These are phyloP conservation scores for Hydrolagus affinis DNA, from an alignment of 2,113 vertebrate genomes.

Conservation along the genomic window DNA sequence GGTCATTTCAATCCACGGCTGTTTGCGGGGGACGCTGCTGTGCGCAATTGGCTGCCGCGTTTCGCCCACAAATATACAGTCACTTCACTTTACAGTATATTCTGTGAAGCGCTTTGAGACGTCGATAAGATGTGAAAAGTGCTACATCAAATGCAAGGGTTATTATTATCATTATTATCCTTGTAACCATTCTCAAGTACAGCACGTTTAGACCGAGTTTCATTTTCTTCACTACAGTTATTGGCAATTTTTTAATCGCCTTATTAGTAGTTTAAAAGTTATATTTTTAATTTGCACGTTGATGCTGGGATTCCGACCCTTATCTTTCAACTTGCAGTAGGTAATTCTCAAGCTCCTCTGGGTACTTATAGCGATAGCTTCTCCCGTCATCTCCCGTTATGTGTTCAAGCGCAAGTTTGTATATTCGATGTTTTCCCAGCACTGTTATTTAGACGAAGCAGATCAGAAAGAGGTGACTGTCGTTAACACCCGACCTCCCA, in stretches of 20 bases:
- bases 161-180: too few species aligned
- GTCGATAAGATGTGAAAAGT: too few species aligned
- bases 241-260: neutral
- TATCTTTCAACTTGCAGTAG: neutral
- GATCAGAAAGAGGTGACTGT: neutral
- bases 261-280: neutral
- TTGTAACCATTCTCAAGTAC: neutral
- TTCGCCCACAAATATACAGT: too few species aligned
- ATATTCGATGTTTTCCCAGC: neutral
- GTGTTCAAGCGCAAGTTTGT: neutral
- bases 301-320: neutral
- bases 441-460: neutral
- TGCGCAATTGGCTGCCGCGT: too few species aligned
- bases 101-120: too few species aligned
- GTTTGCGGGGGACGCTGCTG: too few species aligned
- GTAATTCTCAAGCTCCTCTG: neutral
- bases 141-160: too few species aligned
- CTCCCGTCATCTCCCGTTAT: neutral
- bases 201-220: neutral
- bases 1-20: too few species aligned
- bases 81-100: too few species aligned
- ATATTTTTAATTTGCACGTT: neutral
- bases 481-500: neutral
- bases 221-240: neutral
- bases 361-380: neutral